phyloP scores from a whole-genome alignment of 2,113 vertebrate species.

The Solenodon paradoxus region DNA sequence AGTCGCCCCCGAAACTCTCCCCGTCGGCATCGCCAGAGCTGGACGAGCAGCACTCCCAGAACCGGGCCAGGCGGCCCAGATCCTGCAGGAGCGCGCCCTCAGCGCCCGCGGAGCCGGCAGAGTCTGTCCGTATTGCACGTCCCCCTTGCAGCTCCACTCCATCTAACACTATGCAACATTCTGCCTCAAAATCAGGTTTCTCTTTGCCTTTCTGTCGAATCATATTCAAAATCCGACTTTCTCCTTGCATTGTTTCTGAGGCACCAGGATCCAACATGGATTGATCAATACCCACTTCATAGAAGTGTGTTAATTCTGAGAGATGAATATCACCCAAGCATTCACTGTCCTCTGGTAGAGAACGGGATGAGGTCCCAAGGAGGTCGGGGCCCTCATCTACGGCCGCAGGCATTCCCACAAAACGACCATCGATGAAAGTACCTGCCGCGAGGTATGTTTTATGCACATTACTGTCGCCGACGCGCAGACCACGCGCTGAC shows the following conservation, averaged over 20 bases:
- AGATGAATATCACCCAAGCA: constrained; percentile 99
- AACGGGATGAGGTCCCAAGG: constrained; percentile 93
- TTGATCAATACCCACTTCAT: constrained; percentile 99
- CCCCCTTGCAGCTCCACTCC: constrained; percentile 96
- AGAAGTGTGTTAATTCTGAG: constrained; percentile 99
- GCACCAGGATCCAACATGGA: constrained; percentile 99
- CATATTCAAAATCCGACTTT: constrained; percentile 99
- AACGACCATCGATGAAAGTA: constrained; percentile 97
- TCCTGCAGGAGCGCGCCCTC: constrained; percentile 94
- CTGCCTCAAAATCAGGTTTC: constrained; percentile 94
- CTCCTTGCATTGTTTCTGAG: constrained; percentile 96
- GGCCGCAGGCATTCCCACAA: constrained; percentile 96
- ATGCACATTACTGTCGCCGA: constrained; percentile 90
- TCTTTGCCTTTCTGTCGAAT: constrained; percentile 98
- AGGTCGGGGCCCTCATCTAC: constrained; percentile 90
- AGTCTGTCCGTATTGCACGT: constrained; percentile 99
- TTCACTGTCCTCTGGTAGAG: constrained; percentile 93
- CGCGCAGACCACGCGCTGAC: constrained; percentile 92
- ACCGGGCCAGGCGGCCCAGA: constrained; percentile 94
- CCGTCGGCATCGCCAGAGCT: constrained; percentile 96
- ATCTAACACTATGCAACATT: constrained; percentile 98
- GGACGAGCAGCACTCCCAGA: constrained; percentile 97
- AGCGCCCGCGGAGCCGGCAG: constrained; percentile 89
- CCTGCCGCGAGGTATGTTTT: constrained; percentile 96
- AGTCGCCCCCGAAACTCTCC: constrained; percentile 95